Evolutionary conservation across 2,113 vertebrate species (phyloP).

Genomic region (Monarcha castaneiventris): DNA sequence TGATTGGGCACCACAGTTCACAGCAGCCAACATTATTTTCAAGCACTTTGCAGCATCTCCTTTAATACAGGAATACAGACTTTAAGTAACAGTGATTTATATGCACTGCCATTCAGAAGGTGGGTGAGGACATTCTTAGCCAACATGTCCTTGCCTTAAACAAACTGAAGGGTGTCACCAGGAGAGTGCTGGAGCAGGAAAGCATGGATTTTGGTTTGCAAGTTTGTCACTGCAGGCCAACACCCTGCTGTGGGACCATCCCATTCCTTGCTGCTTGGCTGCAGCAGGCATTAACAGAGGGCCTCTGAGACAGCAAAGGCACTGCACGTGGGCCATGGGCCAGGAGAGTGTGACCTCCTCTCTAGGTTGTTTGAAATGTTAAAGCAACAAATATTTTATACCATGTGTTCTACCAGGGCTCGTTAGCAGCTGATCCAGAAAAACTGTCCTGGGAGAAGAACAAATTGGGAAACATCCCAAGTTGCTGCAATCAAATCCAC

Average conservation of each 20-base stretch:
- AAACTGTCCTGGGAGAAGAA: conserved; percentile 19
- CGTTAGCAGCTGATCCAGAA: not conserved
- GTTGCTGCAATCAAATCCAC: conserved; percentile 38
- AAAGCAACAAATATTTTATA: conserved; percentile 33
- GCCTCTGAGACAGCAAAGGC: not conserved
- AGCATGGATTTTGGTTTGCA: not conserved
- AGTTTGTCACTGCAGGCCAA: not conserved
- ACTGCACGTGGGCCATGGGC: not conserved
- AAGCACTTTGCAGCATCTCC: conserved; percentile 62
- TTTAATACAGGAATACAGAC: conserved; percentile 56
- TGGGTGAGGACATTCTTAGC: conserved; percentile 20
- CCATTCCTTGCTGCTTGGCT: not conserved
- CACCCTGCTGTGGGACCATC: not conserved
- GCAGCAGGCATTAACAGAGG: not conserved
- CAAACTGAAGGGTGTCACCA: not conserved
- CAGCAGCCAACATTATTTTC: conserved; percentile 60
- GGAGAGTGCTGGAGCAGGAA: not conserved
- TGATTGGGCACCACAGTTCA: conserved; percentile 54
- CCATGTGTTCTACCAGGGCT: not conserved
- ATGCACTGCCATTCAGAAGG: conserved; percentile 4
- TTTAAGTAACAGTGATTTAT: conserved; percentile 57
- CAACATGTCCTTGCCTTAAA: not conserved
- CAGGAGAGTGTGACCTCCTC: not conserved
- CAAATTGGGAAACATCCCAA: conserved; percentile 29
- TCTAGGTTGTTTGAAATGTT: conserved; percentile 4